Evolutionary conservation across 2,888 invertebrate species (phyloP).

Genomic region (Pterostichus madidus): DNA sequence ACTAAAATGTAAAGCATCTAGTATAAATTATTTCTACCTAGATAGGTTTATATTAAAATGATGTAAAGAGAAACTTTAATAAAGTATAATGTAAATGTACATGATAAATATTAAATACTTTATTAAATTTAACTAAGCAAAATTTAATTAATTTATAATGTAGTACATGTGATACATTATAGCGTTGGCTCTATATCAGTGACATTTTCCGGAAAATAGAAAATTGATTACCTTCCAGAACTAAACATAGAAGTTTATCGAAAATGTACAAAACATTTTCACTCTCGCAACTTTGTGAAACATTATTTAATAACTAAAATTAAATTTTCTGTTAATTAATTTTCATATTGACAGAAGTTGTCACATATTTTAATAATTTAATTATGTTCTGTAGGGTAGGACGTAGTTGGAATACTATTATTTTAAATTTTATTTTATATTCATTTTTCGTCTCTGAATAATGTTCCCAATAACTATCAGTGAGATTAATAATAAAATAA

Average conservation of each 20-base stretch:
- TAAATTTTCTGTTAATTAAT: conserved; percentile 14
- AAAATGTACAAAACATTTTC: neutral
- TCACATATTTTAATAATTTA: neutral
- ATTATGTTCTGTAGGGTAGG: too few species aligned
- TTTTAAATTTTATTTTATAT: too few species aligned
- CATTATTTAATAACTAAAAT: conserved; percentile 22
- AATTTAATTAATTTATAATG: conserved; percentile 44
- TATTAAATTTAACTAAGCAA: conserved; percentile 1
- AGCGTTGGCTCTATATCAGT: neutral
- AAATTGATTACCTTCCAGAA: conserved; percentile 17
- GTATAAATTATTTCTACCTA: too few species aligned
- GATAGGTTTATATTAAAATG: too few species aligned
- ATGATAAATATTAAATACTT: conserved; percentile 18
- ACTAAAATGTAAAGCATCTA: neutral
- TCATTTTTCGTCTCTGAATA: too few species aligned
- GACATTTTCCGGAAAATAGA: conserved; percentile 18
- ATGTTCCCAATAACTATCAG: too few species aligned
- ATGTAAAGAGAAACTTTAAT: conserved; percentile 1
- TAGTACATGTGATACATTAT: neutral
- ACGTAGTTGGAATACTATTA: too few species aligned
- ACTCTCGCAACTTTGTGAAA: neutral
- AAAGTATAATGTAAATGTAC: neutral
- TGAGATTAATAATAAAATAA: too few species aligned
- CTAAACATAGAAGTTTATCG: conserved; percentile 7
- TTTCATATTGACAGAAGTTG: conserved; percentile 1